phyloP scores from a whole-genome alignment of 2,797 vertebrate genomes.

The Todus mexicanus region DNA sequence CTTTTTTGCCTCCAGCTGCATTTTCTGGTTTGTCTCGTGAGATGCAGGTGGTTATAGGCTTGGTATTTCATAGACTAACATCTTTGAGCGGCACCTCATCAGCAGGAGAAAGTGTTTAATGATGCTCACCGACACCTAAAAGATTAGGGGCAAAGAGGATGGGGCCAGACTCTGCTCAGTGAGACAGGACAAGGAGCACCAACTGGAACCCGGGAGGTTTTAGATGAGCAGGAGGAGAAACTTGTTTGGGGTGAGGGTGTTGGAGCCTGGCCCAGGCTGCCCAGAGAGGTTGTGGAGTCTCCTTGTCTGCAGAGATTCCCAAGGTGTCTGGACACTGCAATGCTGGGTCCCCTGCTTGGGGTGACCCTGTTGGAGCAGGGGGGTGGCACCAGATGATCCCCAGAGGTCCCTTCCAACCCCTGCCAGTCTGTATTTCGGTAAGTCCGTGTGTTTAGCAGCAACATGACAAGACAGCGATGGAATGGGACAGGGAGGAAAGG shows the following conservation, averaged over 20 bases:
- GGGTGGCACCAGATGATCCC: background rate
- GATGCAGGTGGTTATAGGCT: background rate
- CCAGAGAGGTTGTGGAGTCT: background rate
- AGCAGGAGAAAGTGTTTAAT: background rate
- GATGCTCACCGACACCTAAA: background rate
- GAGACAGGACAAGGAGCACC: background rate
- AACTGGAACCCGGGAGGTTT: background rate
- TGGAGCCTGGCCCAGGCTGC: background rate
- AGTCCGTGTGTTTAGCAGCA: background rate
- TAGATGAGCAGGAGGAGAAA: background rate
- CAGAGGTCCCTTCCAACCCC: background rate
- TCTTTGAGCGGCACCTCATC: background rate
- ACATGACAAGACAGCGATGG: background rate
- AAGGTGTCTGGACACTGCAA: too few species aligned
- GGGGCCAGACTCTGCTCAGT: background rate
- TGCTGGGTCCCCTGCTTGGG: background rate
- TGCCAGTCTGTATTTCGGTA: background rate
- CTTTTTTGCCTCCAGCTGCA: background rate
- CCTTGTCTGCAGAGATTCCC: background rate
- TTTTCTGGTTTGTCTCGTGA: background rate
- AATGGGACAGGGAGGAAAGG: background rate
- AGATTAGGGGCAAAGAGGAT: background rate
- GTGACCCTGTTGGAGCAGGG: background rate
- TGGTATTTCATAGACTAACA: background rate
- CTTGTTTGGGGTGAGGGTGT: background rate